phyloP scores from a whole-genome alignment of 2,888 invertebrate genomes.

The Xestia xanthographa region DNA sequence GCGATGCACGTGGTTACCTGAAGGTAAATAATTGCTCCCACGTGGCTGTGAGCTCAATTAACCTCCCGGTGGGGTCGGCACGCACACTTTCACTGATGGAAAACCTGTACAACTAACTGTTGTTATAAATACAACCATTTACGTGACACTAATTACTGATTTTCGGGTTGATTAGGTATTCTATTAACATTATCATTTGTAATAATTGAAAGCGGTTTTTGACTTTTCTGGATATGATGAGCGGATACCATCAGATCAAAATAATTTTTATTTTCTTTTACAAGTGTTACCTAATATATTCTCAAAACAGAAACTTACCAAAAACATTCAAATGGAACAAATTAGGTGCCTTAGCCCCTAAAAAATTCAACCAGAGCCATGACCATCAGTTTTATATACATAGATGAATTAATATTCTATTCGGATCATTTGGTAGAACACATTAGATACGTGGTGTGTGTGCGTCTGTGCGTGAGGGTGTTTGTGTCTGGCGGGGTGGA shows the following conservation, averaged over 20 bases:
- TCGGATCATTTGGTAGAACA: constrained; percentile 89
- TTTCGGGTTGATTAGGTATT: constrained; percentile 34
- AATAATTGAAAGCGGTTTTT: constrained; percentile 15
- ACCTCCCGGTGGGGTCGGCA: constrained; percentile 78
- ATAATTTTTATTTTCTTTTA: neutral
- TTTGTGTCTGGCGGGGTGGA: constrained; percentile 76
- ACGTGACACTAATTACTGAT: constrained; percentile 56
- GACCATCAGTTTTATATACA: constrained; percentile 53
- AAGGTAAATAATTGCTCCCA: constrained; percentile 89
- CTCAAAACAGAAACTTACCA: neutral
- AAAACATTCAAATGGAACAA: neutral
- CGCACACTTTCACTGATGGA: constrained; percentile 80
- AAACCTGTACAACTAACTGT: constrained; percentile 74
- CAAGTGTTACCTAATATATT: constrained; percentile 15
- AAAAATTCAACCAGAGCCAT: constrained; percentile 20
- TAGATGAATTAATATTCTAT: constrained; percentile 81
- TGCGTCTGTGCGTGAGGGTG: constrained; percentile 82
- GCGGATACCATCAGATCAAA: constrained; percentile 6
- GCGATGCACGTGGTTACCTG: constrained; percentile 84
- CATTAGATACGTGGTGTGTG: constrained; percentile 82
- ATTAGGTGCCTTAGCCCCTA: neutral
- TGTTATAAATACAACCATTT: constrained; percentile 73
- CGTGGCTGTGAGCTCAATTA: constrained; percentile 87
- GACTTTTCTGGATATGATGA: constrained; percentile 10
- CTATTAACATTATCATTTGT: constrained; percentile 19